These are phyloP conservation scores for Epinephelus malabaricus DNA, from an alignment of 2,797 vertebrate species.

Conservation along the genomic window DNA sequence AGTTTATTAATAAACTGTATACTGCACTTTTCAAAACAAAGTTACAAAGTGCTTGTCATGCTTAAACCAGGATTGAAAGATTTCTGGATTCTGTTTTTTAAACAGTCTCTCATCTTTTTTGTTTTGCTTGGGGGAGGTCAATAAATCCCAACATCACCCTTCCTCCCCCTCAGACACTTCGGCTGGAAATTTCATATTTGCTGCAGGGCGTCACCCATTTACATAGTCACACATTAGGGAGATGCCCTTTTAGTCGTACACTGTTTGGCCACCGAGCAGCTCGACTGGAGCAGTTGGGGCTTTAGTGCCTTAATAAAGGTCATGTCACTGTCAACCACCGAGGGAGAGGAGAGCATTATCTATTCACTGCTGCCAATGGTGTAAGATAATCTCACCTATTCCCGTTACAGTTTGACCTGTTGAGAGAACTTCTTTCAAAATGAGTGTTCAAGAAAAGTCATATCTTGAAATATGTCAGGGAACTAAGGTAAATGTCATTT, in stretches of 20 bases:
- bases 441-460: background rate
- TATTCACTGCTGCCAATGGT: slow-evolving; percentile 42
- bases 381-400: slow-evolving; percentile 14
- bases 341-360: slow-evolving; percentile 33
- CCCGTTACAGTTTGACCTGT: slow-evolving; percentile 27
- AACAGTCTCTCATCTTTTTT: slow-evolving; percentile 2
- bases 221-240: slow-evolving; percentile 58
- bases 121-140: background rate
- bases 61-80: background rate
- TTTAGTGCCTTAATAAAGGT: slow-evolving; percentile 67
- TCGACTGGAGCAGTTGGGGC: slow-evolving; percentile 43
- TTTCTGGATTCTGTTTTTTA: background rate
- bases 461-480: slow-evolving; percentile 13
- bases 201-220: slow-evolving; percentile 56
- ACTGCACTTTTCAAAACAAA: background rate
- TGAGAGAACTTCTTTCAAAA: slow-evolving; percentile 5
- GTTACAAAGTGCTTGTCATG: background rate
- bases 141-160: slow-evolving; percentile 33
- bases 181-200: slow-evolving; percentile 41
- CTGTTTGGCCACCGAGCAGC: slow-evolving; percentile 56
- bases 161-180: background rate
- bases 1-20: slow-evolving; percentile 1
- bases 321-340: slow-evolving; percentile 62
- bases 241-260: slow-evolving; percentile 60
- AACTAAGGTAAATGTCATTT: slow-evolving; percentile 27